Base-by-base conservation (phyloP, 2,888 invertebrate genomes). In the Ariolimax columbianus region DNA sequence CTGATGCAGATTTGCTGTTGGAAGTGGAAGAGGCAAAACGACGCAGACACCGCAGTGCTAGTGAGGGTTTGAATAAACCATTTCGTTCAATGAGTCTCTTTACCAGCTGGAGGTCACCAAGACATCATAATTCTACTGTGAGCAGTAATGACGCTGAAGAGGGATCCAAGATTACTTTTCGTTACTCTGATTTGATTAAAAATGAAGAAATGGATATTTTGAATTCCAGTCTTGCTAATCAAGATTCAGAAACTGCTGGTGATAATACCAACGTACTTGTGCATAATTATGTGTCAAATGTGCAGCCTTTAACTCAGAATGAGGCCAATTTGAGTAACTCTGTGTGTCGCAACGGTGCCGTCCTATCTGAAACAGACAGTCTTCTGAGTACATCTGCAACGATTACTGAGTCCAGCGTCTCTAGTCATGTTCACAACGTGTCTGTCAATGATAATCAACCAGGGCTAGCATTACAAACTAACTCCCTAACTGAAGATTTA, bases 21-120 rank as follows among this genome's bases (percentile, higher is more conserved):
- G 87, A 88, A 36, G 84, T 83, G 33, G 85, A 86, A 17, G 87
- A 88, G 75, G 89, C 87, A 40, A 88, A 88, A 40, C 86, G 92
- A n/a, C 91, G 90, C 84, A 87, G 93, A 40, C 92, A 92, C 87
- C 91, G 89, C 96, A 59, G 93, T 90, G 91, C 91, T 17, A 90
- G 90, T 0, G 91, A 86, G 85, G 87, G 82, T 63, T 77, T 77
- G 6, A 84, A 51, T 85, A 90, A 83, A 77, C 88, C 87, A 14
- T 68, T 83, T 0, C 88, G 91, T 40, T 91, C 92, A 17, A 90
- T 90, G 84, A 91, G 91, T 86, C 78, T 92, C 47, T 89, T 90
- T 72, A 88, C 90, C 59, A 89, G 87, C 83, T 91, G 89, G 90
- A 87, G 89, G 63, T 89, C 90, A 59, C 83, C 75, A 19, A 70